Evolutionary conservation across 2,797 vertebrate species (phyloP), one percentile per base, ranked within the genome.

Genomic region (Trachops cirrhosus): DNA sequence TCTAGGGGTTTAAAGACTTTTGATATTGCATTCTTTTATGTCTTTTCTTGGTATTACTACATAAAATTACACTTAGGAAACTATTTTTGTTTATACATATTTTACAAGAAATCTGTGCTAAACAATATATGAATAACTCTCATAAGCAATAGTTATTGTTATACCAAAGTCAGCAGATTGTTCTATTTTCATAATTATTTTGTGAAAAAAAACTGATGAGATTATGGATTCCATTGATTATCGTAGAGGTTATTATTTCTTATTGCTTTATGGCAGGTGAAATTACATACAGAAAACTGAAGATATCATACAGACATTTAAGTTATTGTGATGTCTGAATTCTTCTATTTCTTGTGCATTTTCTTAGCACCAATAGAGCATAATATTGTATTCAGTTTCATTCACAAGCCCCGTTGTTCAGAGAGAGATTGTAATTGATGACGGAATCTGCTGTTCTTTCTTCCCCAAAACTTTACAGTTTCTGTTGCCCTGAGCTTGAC

Each of bases 141-240:
- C 50, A 62, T 26, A 73, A 52, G 18, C 12, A n/a, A 2, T 70
- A 48, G 4, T 39, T 71, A 10, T 11, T 86, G 0, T 44, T 48
- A 67, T 41, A 83, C 3, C 2, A 67, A 84, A 64, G n/a, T 86
- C 24, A 78, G 10, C 3, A 74, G 16, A 32, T 67, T 87, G 32
- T 71, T 70, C 48, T 77, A n/a, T 89, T 93, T 80, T 9, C 52
- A 78, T 89, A 80, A 86, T 91, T 79, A 84, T 70, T 83, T 86
- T 59, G 15, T 41, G 44, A n/a, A 57, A 73, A 77, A 73, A 57
- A 34, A 9, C 3, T 91, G 16, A 84, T 71, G 15, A 82, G 2
- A 24, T 41, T 44, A n/a, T 64, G 21, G 1, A 78, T 74, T 87
- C 91, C 34, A 46, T 7, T 93, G 37, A 14, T 68, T 11, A 59